Evolutionary conservation across 2,113 vertebrate species (phyloP), one percentile per base, ranked within the genome.

Genomic region (Rostratula benghalensis): DNA sequence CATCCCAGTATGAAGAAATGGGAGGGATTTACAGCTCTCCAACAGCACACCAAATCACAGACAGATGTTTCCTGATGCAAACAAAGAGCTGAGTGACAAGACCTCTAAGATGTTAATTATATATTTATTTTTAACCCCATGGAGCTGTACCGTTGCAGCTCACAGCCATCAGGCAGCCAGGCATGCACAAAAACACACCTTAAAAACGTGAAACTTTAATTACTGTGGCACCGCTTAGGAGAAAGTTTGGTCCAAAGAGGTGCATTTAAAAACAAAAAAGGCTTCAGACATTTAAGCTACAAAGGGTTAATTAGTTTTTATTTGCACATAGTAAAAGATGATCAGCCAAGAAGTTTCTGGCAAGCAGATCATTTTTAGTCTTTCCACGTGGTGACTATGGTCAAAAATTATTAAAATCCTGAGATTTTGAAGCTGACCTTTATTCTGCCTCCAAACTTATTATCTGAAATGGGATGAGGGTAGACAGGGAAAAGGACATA

Each of bases 61-160:
- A 93, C 98, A 97, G 95, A 97, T 94, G 94, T 97, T 90, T 74
- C 93, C 90, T 89, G 78, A 71, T 37, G 63, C 95, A 85, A 96
- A 96, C 94, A 95, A 88, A 95, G 83, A 87, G 96, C 96, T 92
- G 86, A 80, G 87, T 79, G 87, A 91, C 90, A 67, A 77, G 65
- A 75, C 71, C 77, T 35, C 67, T 35, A 83, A 48, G 18, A 19
- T 21, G 11, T 35, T 35, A 39, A 56, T 68, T 37, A 28, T 41
- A 45, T 30, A 35, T 56, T 46, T 59, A 63, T 37, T 51, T 68
- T 76, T 51, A 1, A 79, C 70, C 69, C 74, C 60, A 76, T 0
- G 3, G 31, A 86, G 91, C 90, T 85, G 70, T 22, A 78, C 24
- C 30, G 23, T 33, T 60, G 63, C 31, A 48, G 48, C 39, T 20